Base-by-base conservation (phyloP, 2,888 invertebrate genomes). In the Drosophila mimica region DNA sequence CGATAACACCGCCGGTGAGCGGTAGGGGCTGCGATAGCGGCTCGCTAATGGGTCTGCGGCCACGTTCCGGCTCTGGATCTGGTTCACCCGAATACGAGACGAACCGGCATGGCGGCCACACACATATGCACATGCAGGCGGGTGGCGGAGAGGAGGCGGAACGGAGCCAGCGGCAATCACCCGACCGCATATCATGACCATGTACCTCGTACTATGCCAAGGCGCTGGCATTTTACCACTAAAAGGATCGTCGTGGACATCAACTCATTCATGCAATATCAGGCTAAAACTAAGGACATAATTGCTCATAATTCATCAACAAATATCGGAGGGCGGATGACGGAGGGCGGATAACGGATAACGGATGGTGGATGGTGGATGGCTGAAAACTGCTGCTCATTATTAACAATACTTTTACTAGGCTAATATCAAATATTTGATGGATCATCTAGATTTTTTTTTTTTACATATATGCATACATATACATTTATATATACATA, bases 1-100 rank as follows among this genome's bases (percentile, higher is more conserved):
- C 94, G 34, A 93, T 94, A 46, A 94, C 94, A 57, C 94, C 94
- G 51, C 92, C 92, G 13, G 82, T 83, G 33, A 79, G 70, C 5
- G 64, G 69, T 15, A 61, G 79, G 20, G 75, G 83, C 8, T 79
- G 85, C 2, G 79, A 53, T 9, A 70, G 81, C 46, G 54, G 28
- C 20, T 52, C 54, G 13, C 69, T 89, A 15, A 64, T 88, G 6
- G 79, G 72, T 0, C 11, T 74, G n/a, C 79, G 59, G 53, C 81
- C 34, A 20, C 75, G 62, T 31, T 81, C 74, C 25, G 69, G 62
- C 5, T 85, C 80, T 9, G 79, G 83, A 0, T 83, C 83, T 3
- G 75, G 68, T 2, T 83, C 91, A 4, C 89, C 91, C n/a, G 89
- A 81, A 8, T 76, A 67, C 30, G 82, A 74, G 13, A 5, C 56